A percentile compares a stretch with the other conserved stretches of the same genome.
Conservation (phyloP, 2,113 vertebrate genomes). For the Ornithorhynchus anatinus region DNA sequence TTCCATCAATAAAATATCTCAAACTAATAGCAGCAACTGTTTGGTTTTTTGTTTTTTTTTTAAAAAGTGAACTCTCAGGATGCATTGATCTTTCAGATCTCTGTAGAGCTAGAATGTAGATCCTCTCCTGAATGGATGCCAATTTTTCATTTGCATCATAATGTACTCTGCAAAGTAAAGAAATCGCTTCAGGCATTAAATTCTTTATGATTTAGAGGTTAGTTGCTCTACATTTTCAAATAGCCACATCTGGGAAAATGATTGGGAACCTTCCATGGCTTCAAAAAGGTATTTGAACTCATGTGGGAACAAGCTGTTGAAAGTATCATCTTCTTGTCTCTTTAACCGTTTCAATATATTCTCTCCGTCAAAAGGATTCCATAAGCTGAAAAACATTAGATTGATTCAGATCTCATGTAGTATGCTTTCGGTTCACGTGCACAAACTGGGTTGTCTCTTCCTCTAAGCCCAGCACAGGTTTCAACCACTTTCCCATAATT, state of each 20-base stretch:
- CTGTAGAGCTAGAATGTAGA: slow-evolving; percentile 14
- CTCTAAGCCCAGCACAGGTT: too few species aligned
- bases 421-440: too few species aligned
- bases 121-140: neutral
- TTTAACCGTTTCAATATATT: slow-evolving; percentile 70
- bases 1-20: too few species aligned
- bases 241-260: slow-evolving; percentile 81
- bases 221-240: slow-evolving; percentile 75
- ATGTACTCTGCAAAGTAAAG: slow-evolving; percentile 53
- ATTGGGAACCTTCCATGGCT: slow-evolving; percentile 77
- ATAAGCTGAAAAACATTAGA: slow-evolving; percentile 74
- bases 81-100: slow-evolving; percentile 8
- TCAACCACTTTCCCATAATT: too few species aligned
- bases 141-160: slow-evolving; percentile 24
- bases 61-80: slow-evolving; percentile 11
- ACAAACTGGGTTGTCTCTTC: too few species aligned
- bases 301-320: slow-evolving; percentile 74
- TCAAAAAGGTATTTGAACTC: slow-evolving; percentile 85
- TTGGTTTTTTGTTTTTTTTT: too few species aligned
- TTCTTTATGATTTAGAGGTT: neutral
- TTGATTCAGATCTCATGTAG: neutral
- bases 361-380: slow-evolving; percentile 72
- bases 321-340: slow-evolving; percentile 61
- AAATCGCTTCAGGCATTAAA: neutral
- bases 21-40: neutral